Conservation (phyloP, 1,140 invertebrate species). For the Neuroterus valhalla region DNA sequence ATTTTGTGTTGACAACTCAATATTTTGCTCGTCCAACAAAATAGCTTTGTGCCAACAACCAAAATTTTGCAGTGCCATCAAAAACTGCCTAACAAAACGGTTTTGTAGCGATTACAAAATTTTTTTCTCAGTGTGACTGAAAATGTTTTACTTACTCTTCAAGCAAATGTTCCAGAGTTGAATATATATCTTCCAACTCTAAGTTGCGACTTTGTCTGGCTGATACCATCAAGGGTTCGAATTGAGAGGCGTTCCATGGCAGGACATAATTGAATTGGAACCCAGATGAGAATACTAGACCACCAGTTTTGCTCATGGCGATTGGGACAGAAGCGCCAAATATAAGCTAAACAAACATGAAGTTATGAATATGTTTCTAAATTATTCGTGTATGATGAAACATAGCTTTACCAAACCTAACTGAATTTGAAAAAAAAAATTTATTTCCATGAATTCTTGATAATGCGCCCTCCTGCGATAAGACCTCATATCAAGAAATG, state of each 20-base stretch:
- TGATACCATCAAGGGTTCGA: constrained; percentile 62
- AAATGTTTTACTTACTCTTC: constrained; percentile 62
- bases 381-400: too few relatives aligned
- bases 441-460: too few relatives aligned
- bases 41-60: too few relatives aligned
- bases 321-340: constrained; percentile 66
- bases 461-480: too few relatives aligned
- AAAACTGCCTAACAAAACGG: too few relatives aligned
- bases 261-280: constrained; percentile 71
- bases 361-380: too few relatives aligned
- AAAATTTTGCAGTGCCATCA: too few relatives aligned
- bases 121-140: constrained; percentile 42
- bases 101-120: too few relatives aligned
- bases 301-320: constrained; percentile 62
- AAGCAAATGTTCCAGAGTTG: constrained; percentile 63
- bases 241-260: constrained; percentile 69
- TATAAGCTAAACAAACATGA: constrained; percentile 59
- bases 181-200: constrained; percentile 65
- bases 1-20: too few relatives aligned
- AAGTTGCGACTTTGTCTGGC: constrained; percentile 61
- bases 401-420: too few relatives aligned
- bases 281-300: constrained; percentile 60
- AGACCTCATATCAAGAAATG: not conserved
- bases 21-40: too few relatives aligned
- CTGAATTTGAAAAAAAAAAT: too few relatives aligned